These are phyloP conservation scores for Hyaena hyaena DNA, from an alignment of 2,113 vertebrate species.

Conservation along the genomic window DNA sequence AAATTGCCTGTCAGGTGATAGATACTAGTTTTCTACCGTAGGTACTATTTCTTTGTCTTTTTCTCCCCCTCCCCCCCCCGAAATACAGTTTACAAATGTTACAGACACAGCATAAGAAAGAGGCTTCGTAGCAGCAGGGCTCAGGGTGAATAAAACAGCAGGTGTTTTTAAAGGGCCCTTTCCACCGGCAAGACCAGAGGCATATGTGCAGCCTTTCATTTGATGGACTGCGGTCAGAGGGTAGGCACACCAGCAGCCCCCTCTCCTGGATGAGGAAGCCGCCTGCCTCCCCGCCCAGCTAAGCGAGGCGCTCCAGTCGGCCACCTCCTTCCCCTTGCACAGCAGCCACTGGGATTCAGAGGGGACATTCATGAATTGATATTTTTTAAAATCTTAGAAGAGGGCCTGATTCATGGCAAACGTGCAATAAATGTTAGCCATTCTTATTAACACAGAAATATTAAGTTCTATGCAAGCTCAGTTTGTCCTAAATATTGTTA, in stretches of 20 bases:
- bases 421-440: background rate
- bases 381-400: background rate
- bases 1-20: background rate
- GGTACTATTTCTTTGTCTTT: background rate
- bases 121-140: background rate
- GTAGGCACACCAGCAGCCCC: background rate
- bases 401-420: background rate
- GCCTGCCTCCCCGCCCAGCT: background rate
- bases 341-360: background rate
- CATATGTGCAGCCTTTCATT: too few species aligned
- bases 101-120: background rate
- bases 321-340: background rate
- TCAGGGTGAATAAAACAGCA: background rate
- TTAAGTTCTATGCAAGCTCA: background rate
- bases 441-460: background rate
- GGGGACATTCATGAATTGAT: background rate
- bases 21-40: background rate
- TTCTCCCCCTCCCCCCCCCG: background rate
- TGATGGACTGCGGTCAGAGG: background rate
- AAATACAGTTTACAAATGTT: background rate
- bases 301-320: background rate
- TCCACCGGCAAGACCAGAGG: background rate
- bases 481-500: background rate
- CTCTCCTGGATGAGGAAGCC: background rate
- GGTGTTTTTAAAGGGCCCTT: background rate